phyloP scores from a whole-genome alignment of 2,797 vertebrate species.

The Megalops cyprinoides region DNA sequence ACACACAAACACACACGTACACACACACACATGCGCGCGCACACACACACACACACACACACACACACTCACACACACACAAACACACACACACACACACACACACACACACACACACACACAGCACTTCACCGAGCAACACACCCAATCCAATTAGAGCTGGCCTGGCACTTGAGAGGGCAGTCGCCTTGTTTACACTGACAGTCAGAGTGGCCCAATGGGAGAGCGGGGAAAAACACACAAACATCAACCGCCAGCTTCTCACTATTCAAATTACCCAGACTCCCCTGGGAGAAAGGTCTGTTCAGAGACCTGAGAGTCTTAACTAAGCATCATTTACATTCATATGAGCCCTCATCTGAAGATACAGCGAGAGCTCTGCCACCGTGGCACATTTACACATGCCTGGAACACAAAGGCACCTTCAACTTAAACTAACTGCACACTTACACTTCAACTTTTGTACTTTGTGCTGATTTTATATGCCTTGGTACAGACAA shows the following conservation, averaged over 20 bases:
- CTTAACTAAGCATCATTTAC: constrained; percentile 4
- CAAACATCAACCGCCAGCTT: neutral
- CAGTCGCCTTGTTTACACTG: constrained; percentile 1
- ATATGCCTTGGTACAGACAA: too few relatives aligned
- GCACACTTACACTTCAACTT: neutral
- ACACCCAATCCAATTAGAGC: constrained; percentile 8
- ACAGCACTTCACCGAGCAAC: neutral
- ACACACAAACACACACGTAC: too few relatives aligned
- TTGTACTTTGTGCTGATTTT: too few relatives aligned
- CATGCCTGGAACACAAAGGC: neutral
- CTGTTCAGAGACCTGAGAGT: constrained; percentile 8
- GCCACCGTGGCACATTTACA: neutral
- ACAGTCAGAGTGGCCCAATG: neutral
- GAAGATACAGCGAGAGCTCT: neutral
- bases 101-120: too few relatives aligned
- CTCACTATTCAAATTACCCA: constrained; percentile 9
- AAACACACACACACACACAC: neutral
- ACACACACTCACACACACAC: neutral
- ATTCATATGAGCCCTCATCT: neutral
- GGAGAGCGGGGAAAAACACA: neutral
- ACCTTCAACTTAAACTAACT: neutral
- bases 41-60: too few relatives aligned
- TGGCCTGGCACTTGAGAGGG: neutral
- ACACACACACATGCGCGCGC: too few relatives aligned
- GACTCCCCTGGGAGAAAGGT: neutral